These are phyloP conservation scores for Onychomys leucogaster DNA, from an alignment of 2,797 vertebrate genomes.

Conservation along the genomic window DNA sequence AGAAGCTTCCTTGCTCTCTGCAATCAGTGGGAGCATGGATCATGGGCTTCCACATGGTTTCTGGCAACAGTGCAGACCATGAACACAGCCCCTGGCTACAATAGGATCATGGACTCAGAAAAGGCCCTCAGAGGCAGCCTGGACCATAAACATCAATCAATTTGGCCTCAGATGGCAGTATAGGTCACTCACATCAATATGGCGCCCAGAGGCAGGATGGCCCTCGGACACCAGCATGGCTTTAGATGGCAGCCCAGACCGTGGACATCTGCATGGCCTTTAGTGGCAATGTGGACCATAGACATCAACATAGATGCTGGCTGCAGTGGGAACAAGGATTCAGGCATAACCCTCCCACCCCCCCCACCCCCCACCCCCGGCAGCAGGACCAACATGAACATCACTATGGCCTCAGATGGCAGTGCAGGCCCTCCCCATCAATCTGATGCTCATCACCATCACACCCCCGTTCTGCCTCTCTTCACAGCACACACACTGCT, in stretches of 20 bases:
- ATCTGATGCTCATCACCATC: no score
- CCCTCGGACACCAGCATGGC: neutral
- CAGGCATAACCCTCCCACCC: neutral
- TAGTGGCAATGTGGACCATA: neutral
- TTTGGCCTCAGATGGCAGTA: neutral
- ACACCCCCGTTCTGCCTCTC: no score
- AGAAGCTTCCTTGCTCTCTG: neutral
- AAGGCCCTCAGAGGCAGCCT: neutral
- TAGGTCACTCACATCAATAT: neutral
- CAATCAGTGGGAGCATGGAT: neutral
- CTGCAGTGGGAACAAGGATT: neutral
- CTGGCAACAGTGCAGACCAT: neutral
- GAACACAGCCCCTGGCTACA: neutral
- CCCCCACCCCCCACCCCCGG: no score
- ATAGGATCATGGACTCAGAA: neutral
- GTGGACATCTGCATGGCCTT: neutral
- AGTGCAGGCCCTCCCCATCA: no score
- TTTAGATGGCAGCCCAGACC: neutral
- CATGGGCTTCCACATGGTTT: neutral
- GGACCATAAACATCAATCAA: neutral
- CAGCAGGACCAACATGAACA: no score
- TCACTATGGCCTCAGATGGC: no score
- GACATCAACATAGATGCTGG: neutral
- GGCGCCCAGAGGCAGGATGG: neutral
- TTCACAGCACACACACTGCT: no score